phyloP scores from a whole-genome alignment of 2,888 invertebrate genomes.

The Ellobium chinense region DNA sequence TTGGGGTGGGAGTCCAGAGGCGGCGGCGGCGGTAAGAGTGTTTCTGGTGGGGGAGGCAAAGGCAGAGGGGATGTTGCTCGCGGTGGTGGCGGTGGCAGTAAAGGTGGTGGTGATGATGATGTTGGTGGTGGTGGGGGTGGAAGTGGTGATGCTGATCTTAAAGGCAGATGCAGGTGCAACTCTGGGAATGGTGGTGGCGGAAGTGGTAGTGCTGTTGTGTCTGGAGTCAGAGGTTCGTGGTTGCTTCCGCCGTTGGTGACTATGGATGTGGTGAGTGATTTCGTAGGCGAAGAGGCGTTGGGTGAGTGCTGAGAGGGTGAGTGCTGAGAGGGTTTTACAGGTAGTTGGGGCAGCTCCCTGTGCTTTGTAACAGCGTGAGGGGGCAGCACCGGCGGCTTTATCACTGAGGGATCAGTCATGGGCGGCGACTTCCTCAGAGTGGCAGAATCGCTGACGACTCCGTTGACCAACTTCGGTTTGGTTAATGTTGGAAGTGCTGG shows the following conservation, averaged over 20 bases:
- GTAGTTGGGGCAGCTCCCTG: neutral
- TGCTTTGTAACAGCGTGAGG: neutral
- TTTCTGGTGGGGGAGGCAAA: neutral
- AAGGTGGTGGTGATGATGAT: neutral
- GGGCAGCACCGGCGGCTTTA: neutral
- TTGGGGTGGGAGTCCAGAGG: constrained; percentile 1
- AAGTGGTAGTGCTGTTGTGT: neutral
- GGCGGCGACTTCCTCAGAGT: neutral
- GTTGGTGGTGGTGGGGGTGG: neutral
- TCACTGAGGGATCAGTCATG: neutral
- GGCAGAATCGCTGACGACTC: neutral
- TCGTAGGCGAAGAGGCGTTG: neutral
- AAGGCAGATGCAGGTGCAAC: neutral
- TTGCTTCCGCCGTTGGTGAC: neutral
- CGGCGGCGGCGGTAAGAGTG: neutral
- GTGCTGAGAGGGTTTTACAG: neutral
- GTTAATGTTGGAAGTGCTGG: neutral
- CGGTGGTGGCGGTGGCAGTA: neutral
- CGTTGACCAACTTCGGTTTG: neutral
- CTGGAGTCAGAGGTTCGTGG: neutral
- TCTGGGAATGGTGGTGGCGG: neutral
- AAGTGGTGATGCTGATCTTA: neutral
- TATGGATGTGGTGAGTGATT: neutral
- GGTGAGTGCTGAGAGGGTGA: neutral
- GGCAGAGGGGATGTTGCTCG: neutral